These are phyloP conservation scores for Brachionus angularis DNA, from an alignment of 1,140 invertebrate genomes.

Conservation along the genomic window DNA sequence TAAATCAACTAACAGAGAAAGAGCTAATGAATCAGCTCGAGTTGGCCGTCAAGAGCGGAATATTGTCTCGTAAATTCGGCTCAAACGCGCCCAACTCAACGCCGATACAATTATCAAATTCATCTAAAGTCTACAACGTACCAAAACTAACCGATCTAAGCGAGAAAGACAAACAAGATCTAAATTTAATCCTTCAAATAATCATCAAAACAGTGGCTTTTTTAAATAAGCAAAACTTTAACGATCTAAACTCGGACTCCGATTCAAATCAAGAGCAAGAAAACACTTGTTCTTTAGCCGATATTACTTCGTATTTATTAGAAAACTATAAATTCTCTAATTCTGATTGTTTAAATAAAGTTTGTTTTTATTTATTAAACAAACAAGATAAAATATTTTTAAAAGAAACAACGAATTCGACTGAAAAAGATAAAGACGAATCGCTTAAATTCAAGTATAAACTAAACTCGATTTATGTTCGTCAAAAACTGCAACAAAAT, in stretches of 20 bases:
- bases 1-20: background rate
- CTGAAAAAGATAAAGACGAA: too few relatives aligned
- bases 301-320: background rate
- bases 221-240: conserved; percentile 21
- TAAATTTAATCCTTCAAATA: conserved; percentile 27
- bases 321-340: conserved; percentile 18
- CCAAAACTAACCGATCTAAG: background rate
- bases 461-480: conserved; percentile 19
- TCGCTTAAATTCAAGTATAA: too few relatives aligned
- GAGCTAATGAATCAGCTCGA: conserved; percentile 43
- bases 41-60: conserved; percentile 19
- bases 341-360: background rate
- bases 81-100: background rate
- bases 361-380: background rate
- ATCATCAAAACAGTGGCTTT: conserved; percentile 34
- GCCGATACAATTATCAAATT: background rate
- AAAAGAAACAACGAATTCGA: background rate
- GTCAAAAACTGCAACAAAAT: conserved; percentile 32
- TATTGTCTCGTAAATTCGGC: conserved; percentile 28
- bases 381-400: conserved; percentile 42
- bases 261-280: background rate
- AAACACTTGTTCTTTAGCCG: background rate
- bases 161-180: background rate
- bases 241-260: background rate
- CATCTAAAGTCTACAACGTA: conserved; percentile 18